These are phyloP conservation scores for Augochlorella aurata DNA, from an alignment of 2,888 invertebrate species.

Conservation along the genomic window DNA sequence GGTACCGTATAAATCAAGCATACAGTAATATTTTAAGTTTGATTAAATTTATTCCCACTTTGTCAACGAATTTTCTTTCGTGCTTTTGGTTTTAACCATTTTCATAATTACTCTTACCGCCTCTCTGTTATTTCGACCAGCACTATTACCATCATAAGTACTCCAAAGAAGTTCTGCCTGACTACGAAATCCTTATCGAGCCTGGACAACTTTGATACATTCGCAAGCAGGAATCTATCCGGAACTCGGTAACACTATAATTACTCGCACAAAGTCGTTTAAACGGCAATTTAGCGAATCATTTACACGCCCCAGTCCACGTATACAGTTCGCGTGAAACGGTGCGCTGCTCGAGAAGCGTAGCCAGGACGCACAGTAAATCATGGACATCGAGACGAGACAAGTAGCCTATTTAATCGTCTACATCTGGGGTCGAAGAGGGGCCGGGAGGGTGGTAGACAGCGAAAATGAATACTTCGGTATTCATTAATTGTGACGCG, in stretches of 20 bases:
- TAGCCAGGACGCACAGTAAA: conserved; percentile 13
- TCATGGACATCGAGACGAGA: conserved; percentile 16
- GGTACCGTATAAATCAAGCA: too few species aligned
- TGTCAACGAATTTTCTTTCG: too few species aligned
- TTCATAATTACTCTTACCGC: not conserved
- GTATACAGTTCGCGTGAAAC: not conserved
- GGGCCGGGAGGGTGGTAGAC: not conserved
- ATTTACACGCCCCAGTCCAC: conserved; percentile 1
- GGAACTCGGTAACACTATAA: conserved; percentile 6
- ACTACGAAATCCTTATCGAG: not conserved
- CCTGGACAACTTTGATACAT: not conserved
- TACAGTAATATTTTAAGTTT: too few species aligned
- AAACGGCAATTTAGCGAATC: conserved; percentile 12
- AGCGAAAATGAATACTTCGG: conserved; percentile 46
- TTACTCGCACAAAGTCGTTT: conserved; percentile 33
- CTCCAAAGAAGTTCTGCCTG: not conserved
- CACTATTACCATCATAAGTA: not conserved
- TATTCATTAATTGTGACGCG: conserved; percentile 57
- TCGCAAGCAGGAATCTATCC: not conserved
- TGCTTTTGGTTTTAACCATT: too few species aligned
- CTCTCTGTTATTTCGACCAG: too few species aligned
- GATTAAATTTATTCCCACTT: too few species aligned
- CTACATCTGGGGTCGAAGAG: not conserved
- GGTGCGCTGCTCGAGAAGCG: conserved; percentile 11
- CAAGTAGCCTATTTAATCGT: conserved; percentile 22